These are phyloP conservation scores for Urocitellus parryii DNA, from an alignment of 2,113 vertebrate genomes.

Conservation along the genomic window DNA sequence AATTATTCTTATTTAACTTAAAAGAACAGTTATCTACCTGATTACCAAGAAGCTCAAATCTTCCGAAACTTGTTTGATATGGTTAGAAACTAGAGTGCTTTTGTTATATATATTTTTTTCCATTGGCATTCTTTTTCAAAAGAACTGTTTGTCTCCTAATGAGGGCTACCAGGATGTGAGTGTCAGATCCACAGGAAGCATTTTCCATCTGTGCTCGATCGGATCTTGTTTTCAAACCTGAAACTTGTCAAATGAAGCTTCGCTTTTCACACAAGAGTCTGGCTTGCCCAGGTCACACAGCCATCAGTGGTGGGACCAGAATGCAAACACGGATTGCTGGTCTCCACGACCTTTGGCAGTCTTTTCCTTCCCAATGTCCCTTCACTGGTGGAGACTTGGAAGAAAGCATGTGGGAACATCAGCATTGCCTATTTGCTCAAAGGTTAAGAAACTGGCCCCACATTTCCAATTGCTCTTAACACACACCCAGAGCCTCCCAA, in stretches of 20 bases:
- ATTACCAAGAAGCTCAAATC: not conserved
- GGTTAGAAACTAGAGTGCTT: not conserved
- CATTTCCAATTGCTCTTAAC: not conserved
- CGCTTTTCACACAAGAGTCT: not conserved
- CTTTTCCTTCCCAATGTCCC: not conserved
- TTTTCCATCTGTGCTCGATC: not conserved
- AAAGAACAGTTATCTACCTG: not conserved
- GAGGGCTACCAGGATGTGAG: not conserved
- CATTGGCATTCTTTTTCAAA: not conserved
- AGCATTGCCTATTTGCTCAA: not conserved
- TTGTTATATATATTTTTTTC: not conserved
- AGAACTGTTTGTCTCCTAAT: not conserved
- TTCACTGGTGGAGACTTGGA: not conserved
- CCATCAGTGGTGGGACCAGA: not conserved
- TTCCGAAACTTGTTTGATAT: not conserved
- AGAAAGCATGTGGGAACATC: not conserved
- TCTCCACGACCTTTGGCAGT: not conserved
- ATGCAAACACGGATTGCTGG: too few species aligned
- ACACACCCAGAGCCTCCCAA: not conserved
- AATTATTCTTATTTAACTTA: constrained; percentile 31
- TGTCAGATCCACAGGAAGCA: not conserved
- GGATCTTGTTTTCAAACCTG: not conserved
- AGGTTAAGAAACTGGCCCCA: not conserved
- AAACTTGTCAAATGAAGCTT: not conserved
- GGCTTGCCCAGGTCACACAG: not conserved